Percentiles rank a stretch among this genome's conserved stretches.
These are phyloP conservation scores for Fistularia tabacaria DNA, from an alignment of 2,797 vertebrate species.

Conservation along the genomic window DNA sequence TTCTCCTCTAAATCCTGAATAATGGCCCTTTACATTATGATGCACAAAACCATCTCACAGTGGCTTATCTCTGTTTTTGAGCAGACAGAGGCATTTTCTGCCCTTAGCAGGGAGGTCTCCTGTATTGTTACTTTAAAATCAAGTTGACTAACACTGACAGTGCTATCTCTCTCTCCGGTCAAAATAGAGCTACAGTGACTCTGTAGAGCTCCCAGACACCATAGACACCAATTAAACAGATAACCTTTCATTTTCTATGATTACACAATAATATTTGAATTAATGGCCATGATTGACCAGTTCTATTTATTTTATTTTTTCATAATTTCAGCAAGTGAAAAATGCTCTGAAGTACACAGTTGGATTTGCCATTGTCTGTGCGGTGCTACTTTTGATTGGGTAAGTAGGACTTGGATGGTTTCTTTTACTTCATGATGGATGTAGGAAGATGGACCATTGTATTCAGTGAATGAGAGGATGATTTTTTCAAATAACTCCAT, in stretches of 20 bases:
- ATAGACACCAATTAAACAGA: no score
- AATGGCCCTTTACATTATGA: constrained; percentile 20
- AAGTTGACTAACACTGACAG: constrained; percentile 39
- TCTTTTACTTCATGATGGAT: constrained; percentile 41
- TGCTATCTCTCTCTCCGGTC: constrained; percentile 55
- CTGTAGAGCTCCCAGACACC: no score
- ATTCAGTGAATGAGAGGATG: constrained; percentile 50
- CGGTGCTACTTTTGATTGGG: constrained; percentile 92
- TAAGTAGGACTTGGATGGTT: constrained; percentile 63
- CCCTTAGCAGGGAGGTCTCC: constrained; percentile 50
- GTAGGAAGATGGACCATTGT: constrained; percentile 37
- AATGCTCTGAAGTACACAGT: constrained; percentile 90
- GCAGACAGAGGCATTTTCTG: constrained; percentile 67
- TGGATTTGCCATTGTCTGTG: constrained; percentile 88
- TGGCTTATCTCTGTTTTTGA: constrained; percentile 52
- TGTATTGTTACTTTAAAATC: constrained; percentile 63
- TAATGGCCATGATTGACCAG: constrained; percentile 44
- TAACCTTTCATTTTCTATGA: no score
- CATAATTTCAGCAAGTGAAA: constrained; percentile 88
- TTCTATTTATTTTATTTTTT: constrained; percentile 49
- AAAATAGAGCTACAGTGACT: constrained; percentile 25
- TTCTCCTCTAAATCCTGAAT: background rate
- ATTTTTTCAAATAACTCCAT: constrained; percentile 33
- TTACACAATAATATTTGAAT: constrained; percentile 47
- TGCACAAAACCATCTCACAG: constrained; percentile 40